Conservation (phyloP, 92 coral and sea anemone genomes). For the Zoanthus solanderi region DNA sequence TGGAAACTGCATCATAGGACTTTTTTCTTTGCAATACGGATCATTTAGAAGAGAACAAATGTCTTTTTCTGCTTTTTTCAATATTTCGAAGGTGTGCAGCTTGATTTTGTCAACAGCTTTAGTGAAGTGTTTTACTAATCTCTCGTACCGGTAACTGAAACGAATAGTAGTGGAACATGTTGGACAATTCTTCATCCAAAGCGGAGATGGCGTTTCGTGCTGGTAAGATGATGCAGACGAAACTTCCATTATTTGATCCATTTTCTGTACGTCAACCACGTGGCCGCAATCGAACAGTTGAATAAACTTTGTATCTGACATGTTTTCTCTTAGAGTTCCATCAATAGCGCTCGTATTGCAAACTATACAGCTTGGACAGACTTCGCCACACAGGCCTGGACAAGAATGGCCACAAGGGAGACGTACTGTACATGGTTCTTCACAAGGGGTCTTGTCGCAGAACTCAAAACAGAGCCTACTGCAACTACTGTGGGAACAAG, state of each 20-base stretch:
- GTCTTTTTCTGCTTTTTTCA: not conserved
- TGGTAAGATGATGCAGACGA: not conserved
- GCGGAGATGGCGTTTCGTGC: not conserved
- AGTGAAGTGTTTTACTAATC: conserved; percentile 24
- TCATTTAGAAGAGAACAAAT: not conserved
- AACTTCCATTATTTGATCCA: conserved; percentile 75
- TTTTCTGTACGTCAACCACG: conserved; percentile 57
- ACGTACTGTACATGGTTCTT: conserved; percentile 58
- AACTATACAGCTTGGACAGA: conserved; percentile 73
- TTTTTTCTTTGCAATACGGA: not conserved
- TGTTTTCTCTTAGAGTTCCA: conserved; percentile 16
- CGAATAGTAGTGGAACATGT: conserved; percentile 59
- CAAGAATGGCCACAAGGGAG: conserved; percentile 78
- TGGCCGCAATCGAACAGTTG: conserved; percentile 80
- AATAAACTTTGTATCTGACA: conserved; percentile 53
- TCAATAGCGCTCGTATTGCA: conserved; percentile 60
- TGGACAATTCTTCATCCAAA: conserved; percentile 55
- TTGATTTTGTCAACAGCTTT: not conserved
- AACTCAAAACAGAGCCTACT: conserved; percentile 66
- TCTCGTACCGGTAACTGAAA: conserved; percentile 59
- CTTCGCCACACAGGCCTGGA: conserved; percentile 83
- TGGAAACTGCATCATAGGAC: conserved; percentile 16
- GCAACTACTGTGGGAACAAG: conserved; percentile 72
- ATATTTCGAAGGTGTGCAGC: not conserved
- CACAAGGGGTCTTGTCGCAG: conserved; percentile 66